Percentiles rank a stretch among this genome's conserved stretches.
Conservation (phyloP, 2,888 invertebrate genomes). For the Diarsia rubi region DNA sequence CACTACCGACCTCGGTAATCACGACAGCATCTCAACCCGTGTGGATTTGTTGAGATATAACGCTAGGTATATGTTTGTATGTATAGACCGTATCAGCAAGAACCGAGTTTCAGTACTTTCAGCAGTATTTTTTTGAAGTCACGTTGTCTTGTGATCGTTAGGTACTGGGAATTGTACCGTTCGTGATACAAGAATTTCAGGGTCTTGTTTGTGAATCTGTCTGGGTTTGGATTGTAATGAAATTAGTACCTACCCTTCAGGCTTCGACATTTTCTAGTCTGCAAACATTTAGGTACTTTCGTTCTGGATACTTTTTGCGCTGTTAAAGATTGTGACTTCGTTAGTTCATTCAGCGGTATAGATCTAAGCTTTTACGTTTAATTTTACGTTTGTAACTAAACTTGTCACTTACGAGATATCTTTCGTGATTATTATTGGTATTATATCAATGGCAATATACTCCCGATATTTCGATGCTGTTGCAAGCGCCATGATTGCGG, state of each 20-base stretch:
- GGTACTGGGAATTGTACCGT: conserved; percentile 21
- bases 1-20: conserved; percentile 86
- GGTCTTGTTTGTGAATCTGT: conserved; percentile 19
- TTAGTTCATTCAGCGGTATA: background rate
- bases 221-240: conserved; percentile 18
- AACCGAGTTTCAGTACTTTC: conserved; percentile 37
- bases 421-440: no score
- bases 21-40: conserved; percentile 77
- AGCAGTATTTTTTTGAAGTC: conserved; percentile 57
- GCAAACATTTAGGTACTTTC: background rate
- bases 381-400: no score
- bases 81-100: conserved; percentile 51
- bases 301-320: background rate
- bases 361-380: background rate
- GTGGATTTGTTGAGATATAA: conserved; percentile 82
- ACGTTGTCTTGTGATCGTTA: conserved; percentile 52
- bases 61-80: conserved; percentile 64
- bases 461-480: no score
- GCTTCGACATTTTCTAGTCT: conserved; percentile 18
- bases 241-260: background rate
- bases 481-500: no score
- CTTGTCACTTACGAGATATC: no score
- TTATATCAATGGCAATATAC: no score
- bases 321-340: background rate
- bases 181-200: conserved; percentile 25